These are phyloP conservation scores for Aphelenchoides fujianensis DNA, from an alignment of 1,140 invertebrate genomes.

Conservation along the genomic window DNA sequence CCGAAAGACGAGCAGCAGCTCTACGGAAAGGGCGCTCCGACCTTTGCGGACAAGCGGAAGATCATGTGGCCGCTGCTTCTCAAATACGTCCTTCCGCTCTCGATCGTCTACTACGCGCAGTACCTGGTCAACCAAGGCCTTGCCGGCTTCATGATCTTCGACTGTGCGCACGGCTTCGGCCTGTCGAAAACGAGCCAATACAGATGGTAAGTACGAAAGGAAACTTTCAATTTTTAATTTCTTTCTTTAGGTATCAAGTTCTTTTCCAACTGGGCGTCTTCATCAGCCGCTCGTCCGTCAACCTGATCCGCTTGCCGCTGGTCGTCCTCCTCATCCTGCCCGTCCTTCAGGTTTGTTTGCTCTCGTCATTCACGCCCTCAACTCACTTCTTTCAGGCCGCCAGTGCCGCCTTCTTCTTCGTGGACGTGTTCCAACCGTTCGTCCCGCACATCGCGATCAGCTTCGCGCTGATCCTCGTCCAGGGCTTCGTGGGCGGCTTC, in stretches of 20 bases:
- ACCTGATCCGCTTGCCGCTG: conserved; percentile 69
- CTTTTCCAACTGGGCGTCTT: conserved; percentile 85
- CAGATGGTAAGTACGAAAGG: too few relatives aligned
- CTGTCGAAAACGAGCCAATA: conserved; percentile 68
- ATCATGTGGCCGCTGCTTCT: conserved; percentile 64
- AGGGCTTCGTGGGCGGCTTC: conserved; percentile 19
- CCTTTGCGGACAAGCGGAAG: conserved; percentile 1
- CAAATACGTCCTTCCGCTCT: conserved; percentile 77
- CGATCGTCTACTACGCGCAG: conserved; percentile 78
- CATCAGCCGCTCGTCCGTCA: conserved; percentile 78
- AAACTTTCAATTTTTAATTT: too few relatives aligned
- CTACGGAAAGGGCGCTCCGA: background rate
- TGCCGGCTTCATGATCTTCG: conserved; percentile 64
- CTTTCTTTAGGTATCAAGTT: too few relatives aligned
- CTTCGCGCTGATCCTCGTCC: conserved; percentile 14
- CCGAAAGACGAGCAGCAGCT: too few relatives aligned
- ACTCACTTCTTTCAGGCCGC: conserved; percentile 13
- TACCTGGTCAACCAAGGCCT: conserved; percentile 87
- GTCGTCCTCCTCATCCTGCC: conserved; percentile 74
- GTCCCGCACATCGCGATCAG: conserved; percentile 19
- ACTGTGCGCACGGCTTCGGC: conserved; percentile 48
- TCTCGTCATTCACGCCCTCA: too few relatives aligned
- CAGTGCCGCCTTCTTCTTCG: conserved; percentile 21
- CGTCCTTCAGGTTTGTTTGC: conserved; percentile 63
- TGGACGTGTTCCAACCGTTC: conserved; percentile 5